These are phyloP conservation scores for Coptotermes formosanus DNA, from an alignment of 1,140 invertebrate genomes.

Conservation along the genomic window DNA sequence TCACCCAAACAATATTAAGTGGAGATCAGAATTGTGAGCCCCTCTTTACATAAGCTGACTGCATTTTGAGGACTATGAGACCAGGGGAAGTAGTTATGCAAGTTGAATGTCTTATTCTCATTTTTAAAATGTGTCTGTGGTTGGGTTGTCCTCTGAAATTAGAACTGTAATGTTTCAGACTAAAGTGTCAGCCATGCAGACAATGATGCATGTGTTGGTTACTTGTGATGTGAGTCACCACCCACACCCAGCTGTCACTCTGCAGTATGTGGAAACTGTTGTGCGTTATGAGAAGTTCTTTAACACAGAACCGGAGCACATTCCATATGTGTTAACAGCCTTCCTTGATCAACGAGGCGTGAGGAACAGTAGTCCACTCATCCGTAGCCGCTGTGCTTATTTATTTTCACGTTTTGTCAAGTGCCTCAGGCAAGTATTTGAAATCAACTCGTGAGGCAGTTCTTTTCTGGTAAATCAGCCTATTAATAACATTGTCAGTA, in stretches of 20 bases:
- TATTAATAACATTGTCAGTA: no score
- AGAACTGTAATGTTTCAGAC: not conserved
- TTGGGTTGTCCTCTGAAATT: no score
- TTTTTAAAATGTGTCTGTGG: no score
- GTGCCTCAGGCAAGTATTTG: conserved; percentile 48
- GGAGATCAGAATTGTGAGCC: no score
- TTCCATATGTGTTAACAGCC: conserved; percentile 51
- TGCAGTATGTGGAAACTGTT: conserved; percentile 58
- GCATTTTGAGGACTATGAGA: no score
- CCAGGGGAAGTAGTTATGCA: no score
- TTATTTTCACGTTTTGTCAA: conserved; percentile 58
- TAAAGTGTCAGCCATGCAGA: conserved; percentile 42
- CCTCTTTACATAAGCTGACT: no score
- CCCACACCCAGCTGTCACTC: conserved; percentile 50
- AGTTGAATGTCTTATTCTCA: no score
- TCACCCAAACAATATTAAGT: no score
- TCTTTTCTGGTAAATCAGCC: no score
- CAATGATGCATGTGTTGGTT: conserved; percentile 53
- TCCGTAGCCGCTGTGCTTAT: conserved; percentile 54
- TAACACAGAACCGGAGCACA: conserved; percentile 49
- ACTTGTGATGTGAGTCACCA: conserved; percentile 50
- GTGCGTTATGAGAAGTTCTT: conserved; percentile 60
- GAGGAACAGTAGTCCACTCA: conserved; percentile 48
- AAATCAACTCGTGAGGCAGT: not conserved
- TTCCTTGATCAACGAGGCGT: conserved; percentile 57